These are phyloP conservation scores for Anolis carolinensis DNA, from an alignment of 2,113 vertebrate species.

Conservation along the genomic window DNA sequence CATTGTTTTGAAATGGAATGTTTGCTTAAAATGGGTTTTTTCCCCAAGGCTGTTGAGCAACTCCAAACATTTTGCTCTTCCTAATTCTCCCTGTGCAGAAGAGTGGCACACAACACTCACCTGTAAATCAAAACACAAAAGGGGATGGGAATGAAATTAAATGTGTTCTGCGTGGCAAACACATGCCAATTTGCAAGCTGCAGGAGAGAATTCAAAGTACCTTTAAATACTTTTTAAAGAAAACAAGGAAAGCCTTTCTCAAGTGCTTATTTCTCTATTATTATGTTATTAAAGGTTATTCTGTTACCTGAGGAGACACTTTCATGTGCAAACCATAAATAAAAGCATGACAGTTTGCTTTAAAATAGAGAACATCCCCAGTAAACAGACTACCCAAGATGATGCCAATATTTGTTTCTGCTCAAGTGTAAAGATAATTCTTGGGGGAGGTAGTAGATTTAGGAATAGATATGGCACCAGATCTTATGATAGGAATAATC, in stretches of 20 bases:
- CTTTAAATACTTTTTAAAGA: background rate
- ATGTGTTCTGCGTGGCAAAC: conserved; percentile 9
- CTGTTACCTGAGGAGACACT: conserved; percentile 20
- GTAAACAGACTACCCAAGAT: conserved; percentile 18
- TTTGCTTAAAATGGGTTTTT: conserved; percentile 60
- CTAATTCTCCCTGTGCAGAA: conserved; percentile 38
- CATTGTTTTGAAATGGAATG: conserved; percentile 58
- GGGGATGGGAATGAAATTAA: conserved; percentile 40
- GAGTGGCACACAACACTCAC: conserved; percentile 38
- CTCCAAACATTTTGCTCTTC: conserved; percentile 54
- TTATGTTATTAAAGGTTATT: conserved; percentile 36
- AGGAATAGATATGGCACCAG: conserved; percentile 12
- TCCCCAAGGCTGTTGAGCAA: conserved; percentile 52
- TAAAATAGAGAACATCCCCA: conserved; percentile 33
- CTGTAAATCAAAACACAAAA: conserved; percentile 47
- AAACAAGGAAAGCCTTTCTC: conserved; percentile 4
- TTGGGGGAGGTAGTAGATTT: background rate
- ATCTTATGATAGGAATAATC: background rate
- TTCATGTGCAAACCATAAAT: conserved; percentile 46
- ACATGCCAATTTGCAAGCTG: conserved; percentile 31
- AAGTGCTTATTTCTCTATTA: conserved; percentile 22
- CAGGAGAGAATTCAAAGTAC: conserved; percentile 46
- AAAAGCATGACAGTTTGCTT: background rate
- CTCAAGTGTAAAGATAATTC: conserved; percentile 11
- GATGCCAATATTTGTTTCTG: conserved; percentile 6